phyloP scores from a whole-genome alignment of 2,797 vertebrate species.

The Bradypodion ventrale region DNA sequence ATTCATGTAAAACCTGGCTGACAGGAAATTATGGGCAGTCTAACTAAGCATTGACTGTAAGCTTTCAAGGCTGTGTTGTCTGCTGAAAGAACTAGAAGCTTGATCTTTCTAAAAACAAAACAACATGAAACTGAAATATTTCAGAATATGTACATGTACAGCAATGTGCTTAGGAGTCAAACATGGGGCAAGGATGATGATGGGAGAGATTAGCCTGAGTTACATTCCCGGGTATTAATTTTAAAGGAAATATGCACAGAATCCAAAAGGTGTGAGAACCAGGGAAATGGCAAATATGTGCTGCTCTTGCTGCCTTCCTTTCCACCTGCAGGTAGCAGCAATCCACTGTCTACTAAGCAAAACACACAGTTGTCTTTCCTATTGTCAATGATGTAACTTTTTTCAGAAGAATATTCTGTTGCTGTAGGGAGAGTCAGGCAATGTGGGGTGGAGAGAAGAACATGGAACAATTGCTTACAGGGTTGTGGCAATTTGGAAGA shows the following conservation, averaged over 20 bases:
- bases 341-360: slow-evolving; percentile 9
- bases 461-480: no score
- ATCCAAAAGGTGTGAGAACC: neutral
- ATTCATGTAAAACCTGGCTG: no score
- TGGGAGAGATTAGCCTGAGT: neutral
- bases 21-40: no score
- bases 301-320: neutral
- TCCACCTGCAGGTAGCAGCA: slow-evolving; percentile 44
- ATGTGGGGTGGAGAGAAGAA: neutral
- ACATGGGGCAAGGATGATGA: neutral
- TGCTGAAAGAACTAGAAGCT: neutral
- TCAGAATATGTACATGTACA: neutral
- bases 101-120: neutral
- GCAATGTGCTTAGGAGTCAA: neutral
- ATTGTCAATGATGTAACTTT: neutral
- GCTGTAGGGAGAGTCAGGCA: neutral
- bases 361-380: neutral
- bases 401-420: neutral
- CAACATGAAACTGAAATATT: no score
- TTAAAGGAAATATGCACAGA: neutral
- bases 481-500: neutral
- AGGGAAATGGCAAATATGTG: neutral
- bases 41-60: neutral
- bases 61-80: neutral
- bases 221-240: neutral